Base-by-base conservation (phyloP, 2,113 vertebrate genomes). In the Tretioscincus oriximinensis region DNA sequence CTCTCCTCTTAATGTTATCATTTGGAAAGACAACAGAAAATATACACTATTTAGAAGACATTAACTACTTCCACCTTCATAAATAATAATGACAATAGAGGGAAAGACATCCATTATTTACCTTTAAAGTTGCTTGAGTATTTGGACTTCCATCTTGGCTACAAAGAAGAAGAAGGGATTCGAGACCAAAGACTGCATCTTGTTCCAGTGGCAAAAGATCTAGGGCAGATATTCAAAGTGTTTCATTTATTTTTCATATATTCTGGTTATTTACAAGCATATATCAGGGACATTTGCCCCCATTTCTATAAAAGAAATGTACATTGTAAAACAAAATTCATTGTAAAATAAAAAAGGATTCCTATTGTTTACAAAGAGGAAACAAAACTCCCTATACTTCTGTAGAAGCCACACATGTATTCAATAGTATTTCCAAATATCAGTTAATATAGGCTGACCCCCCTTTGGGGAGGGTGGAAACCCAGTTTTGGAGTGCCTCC, bases 141-240 rank as follows among this genome's bases (percentile, higher is more conserved):
- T 95, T 94, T 49, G 95, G 81, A 87, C 96, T 96, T 81, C 94
- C 94, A 87, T 99, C 98, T 92, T 98, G 97, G 90, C 97, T 98
- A 91, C 98, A 99, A 64, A 99, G 96, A 88, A 98, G 95, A 92
- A 99, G 93, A 41, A 99, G 96, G 63, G 98, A 97, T 93, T 99
- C 96, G 85, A 99, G 94, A 76, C 96, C 97, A 90, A 97, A 96
- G 77, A 99, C 96, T 0, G 97, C 98, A 92, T 99, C 97, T 93
- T 99, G 98, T 82, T 99, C 98, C 95, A 99, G 85, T 85, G 97
- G 95, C 63, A 97, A 87, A 67, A 97, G 93, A 88, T 99, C 98
- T 99, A 89, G 45, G 77, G 80, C 49, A 86, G 82, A 68, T 79
- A 85, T 65, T 8, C 0, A 83, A 0, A 85, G 7, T n/a, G 16